phyloP scores from a whole-genome alignment of 2,113 vertebrate genomes.

The Hydrochoerus hydrochaeris region DNA sequence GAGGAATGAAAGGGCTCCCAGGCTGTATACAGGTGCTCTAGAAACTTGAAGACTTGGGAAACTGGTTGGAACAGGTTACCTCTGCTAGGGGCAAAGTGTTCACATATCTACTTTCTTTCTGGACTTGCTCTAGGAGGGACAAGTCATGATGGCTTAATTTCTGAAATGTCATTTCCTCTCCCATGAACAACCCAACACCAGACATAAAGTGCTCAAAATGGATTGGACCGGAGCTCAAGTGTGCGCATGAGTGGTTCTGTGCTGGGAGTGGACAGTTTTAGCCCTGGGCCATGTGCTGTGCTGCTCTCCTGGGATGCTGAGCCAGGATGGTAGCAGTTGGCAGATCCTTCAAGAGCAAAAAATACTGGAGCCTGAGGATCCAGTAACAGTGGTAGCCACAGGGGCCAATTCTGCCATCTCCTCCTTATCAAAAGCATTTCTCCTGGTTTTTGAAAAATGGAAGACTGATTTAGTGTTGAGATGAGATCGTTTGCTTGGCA shows the following conservation, averaged over 20 bases:
- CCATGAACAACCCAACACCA: neutral
- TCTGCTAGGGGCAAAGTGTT: neutral
- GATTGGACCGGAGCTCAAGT: neutral
- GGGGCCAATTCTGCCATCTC: neutral
- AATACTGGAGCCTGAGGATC: too few species aligned
- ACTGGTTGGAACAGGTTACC: neutral
- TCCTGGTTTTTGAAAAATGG: constrained; percentile 30
- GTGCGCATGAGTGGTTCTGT: accelerated
- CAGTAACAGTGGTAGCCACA: neutral
- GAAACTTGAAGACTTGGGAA: neutral
- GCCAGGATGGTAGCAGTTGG: neutral
- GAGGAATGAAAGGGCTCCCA: neutral
- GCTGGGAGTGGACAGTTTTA: neutral
- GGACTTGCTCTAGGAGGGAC: neutral
- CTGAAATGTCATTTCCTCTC: neutral
- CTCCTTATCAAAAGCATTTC: neutral
- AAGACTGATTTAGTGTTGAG: neutral
- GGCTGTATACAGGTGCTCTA: neutral
- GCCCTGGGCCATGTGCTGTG: neutral
- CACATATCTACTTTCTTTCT: neutral
- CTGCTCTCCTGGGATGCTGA: neutral
- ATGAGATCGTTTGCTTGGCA: constrained; percentile 28
- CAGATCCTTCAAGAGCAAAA: neutral
- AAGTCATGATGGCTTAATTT: neutral
- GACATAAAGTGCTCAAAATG: neutral